These are phyloP conservation scores for Monarcha castaneiventris DNA, from an alignment of 2,113 vertebrate species.

Conservation along the genomic window DNA sequence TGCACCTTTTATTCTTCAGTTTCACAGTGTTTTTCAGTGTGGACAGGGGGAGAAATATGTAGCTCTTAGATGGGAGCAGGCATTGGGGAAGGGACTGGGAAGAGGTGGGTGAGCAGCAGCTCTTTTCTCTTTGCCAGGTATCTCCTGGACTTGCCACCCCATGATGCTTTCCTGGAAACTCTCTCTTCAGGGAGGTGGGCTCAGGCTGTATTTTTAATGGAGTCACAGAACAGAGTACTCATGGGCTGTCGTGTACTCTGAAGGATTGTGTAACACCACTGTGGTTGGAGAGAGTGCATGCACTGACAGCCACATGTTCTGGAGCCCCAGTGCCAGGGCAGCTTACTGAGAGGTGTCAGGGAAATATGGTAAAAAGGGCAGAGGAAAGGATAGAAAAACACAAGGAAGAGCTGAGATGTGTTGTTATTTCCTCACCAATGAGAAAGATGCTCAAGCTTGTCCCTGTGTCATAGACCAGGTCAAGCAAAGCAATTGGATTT, in stretches of 20 bases:
- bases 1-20: conserved; percentile 59
- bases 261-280: not conserved
- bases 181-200: not conserved
- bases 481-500: not conserved
- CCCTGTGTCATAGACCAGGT: not conserved
- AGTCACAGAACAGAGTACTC: not conserved
- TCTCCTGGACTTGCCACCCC: not conserved
- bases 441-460: not conserved
- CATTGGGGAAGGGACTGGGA: not conserved
- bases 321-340: not conserved
- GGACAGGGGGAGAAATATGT: not conserved
- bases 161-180: not conserved
- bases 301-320: fast-evolving
- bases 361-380: not conserved
- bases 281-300: not conserved
- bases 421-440: not conserved
- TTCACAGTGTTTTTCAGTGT: not conserved
- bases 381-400: not conserved
- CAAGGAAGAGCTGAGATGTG: not conserved
- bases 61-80: not conserved
- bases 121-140: not conserved
- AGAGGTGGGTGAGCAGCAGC: not conserved
- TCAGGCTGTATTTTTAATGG: not conserved
- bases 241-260: not conserved
- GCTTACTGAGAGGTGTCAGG: not conserved